Conservation (phyloP, 2,113 vertebrate genomes). For the Hippocampus abdominalis region DNA sequence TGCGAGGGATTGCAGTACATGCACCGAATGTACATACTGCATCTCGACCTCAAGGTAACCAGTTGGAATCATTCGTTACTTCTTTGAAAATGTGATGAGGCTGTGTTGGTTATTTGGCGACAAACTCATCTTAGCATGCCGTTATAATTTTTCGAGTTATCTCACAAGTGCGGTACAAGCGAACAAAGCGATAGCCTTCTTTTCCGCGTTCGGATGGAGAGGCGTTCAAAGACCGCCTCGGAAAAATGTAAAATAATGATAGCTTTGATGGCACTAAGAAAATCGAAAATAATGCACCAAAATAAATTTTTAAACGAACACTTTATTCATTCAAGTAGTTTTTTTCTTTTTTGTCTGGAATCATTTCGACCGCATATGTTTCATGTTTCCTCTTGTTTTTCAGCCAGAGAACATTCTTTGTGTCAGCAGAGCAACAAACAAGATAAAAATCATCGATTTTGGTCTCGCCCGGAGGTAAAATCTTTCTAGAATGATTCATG, state of each 20-base stretch:
- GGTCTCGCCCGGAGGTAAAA: conserved; percentile 93
- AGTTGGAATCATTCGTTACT: background rate
- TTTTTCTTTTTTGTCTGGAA: background rate
- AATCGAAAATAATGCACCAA: no score
- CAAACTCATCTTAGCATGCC: no score
- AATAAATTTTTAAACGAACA: no score
- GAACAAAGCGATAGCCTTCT: no score
- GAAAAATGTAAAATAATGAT: no score
- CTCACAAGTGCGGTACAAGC: no score
- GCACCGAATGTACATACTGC: conserved; percentile 98
- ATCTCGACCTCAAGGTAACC: conserved; percentile 93
- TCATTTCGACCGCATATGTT: background rate
- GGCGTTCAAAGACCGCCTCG: no score
- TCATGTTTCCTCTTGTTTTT: background rate
- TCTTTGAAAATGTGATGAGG: background rate
- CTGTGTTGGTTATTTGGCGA: background rate
- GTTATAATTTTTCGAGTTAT: no score
- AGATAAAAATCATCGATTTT: conserved; percentile 99
- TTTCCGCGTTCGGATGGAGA: no score
- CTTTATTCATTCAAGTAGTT: no score
- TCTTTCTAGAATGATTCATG: background rate
- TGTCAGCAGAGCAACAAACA: conserved; percentile 87
- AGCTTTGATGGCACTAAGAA: no score
- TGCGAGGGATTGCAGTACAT: conserved; percentile 92
- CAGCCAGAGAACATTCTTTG: conserved; percentile 99